These are phyloP conservation scores for Ageneiosus marmoratus DNA, from an alignment of 2,113 vertebrate genomes.

Conservation along the genomic window DNA sequence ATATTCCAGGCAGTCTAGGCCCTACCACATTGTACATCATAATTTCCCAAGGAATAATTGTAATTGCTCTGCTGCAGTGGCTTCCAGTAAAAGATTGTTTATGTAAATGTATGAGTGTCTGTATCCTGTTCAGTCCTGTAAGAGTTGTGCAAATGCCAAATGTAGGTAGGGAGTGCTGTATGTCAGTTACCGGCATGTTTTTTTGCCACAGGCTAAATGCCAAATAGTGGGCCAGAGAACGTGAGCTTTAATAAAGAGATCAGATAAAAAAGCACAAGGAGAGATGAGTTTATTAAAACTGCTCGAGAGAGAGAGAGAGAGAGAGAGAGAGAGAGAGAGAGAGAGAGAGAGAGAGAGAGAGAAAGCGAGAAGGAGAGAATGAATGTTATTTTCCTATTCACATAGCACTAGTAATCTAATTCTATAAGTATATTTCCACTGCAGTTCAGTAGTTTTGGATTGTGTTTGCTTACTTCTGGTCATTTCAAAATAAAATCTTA, in stretches of 20 bases:
- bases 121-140: constrained; percentile 3
- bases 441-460: background rate
- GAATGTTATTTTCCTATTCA: background rate
- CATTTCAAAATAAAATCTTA: background rate
- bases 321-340: background rate
- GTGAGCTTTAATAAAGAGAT: background rate
- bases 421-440: background rate
- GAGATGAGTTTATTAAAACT: background rate
- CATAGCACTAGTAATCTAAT: background rate
- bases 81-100: constrained; percentile 16
- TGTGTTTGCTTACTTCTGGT: background rate
- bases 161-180: background rate
- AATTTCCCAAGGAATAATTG: background rate
- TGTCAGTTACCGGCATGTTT: background rate
- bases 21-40: background rate
- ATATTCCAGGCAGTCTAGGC: background rate
- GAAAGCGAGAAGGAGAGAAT: too few species aligned
- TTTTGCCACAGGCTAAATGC: background rate
- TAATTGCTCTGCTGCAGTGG: background rate
- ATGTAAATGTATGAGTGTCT: background rate
- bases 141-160: background rate
- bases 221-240: background rate
- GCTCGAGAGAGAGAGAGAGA: background rate
- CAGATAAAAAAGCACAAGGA: background rate
- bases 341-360: background rate